A percentile compares a stretch with the other conserved stretches of the same genome.
These are phyloP conservation scores for Chionoecetes opilio DNA, from an alignment of 1,140 invertebrate species.

Conservation along the genomic window DNA sequence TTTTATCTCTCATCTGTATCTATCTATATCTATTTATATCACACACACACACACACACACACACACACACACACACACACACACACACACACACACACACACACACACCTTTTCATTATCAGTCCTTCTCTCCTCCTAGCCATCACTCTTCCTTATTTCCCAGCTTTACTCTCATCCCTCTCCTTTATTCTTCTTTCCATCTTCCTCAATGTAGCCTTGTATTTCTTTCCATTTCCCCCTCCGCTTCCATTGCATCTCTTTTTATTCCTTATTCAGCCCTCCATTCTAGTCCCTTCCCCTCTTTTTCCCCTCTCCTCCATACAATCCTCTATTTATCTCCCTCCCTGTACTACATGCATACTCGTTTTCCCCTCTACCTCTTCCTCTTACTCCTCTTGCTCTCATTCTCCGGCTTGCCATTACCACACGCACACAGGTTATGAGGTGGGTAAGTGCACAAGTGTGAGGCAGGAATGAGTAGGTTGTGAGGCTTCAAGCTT, in stretches of 20 bases:
- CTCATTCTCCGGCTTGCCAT: neutral
- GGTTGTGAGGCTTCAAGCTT: conserved; percentile 5
- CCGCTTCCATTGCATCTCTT: too few relatives aligned
- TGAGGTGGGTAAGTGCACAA: neutral
- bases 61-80: too few relatives aligned
- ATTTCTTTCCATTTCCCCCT: too few relatives aligned
- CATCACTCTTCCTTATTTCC: neutral
- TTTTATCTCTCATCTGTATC: too few relatives aligned
- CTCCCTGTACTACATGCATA: neutral
- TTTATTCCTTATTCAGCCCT: too few relatives aligned
- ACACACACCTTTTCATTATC: too few relatives aligned
- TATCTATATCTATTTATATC: too few relatives aligned
- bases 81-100: too few relatives aligned
- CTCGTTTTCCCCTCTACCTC: neutral
- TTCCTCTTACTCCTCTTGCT: neutral
- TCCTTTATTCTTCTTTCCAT: neutral
- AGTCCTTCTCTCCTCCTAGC: too few relatives aligned
- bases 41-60: too few relatives aligned
- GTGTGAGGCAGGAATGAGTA: neutral
- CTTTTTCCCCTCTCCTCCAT: neutral
- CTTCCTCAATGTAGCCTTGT: too few relatives aligned
- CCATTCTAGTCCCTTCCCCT: neutral
- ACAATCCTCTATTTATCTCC: neutral
- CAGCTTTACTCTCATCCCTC: neutral
- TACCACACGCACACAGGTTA: neutral